Evolutionary conservation across 2,888 invertebrate species (phyloP).

Genomic region (Lampropteryx suffumata): DNA sequence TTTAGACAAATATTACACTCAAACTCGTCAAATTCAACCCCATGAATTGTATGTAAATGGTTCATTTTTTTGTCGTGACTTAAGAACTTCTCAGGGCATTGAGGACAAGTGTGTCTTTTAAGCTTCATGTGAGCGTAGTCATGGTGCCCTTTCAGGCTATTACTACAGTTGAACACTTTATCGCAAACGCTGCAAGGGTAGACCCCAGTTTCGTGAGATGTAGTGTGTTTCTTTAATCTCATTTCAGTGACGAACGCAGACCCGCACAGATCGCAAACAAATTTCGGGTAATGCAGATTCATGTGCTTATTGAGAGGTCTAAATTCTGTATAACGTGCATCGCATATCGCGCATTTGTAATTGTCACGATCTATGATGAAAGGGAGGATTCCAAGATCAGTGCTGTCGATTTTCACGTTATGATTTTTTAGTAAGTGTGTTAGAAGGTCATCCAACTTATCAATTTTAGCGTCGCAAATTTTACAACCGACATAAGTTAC

Average conservation of each 20-base stretch:
- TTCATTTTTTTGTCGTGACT: too few relatives aligned
- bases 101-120: conserved; percentile 63
- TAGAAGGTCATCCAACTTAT: neutral
- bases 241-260: conserved; percentile 6
- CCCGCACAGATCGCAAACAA: conserved; percentile 47
- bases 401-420: conserved; percentile 4
- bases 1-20: too few relatives aligned
- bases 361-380: neutral
- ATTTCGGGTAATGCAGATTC: conserved; percentile 54
- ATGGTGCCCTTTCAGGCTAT: too few relatives aligned
- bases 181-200: neutral
- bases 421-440: conserved; percentile 15
- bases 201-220: neutral
- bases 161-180: too few relatives aligned
- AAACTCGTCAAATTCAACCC: too few relatives aligned
- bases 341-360: conserved; percentile 10
- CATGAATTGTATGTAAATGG: too few relatives aligned
- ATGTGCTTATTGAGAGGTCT: conserved; percentile 46
- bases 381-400: conserved; percentile 13
- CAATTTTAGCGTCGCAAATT: conserved; percentile 6
- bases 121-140: too few relatives aligned
- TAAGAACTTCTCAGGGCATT: conserved; percentile 52
- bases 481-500: conserved; percentile 16
- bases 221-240: neutral
- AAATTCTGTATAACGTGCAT: neutral